phyloP scores from a whole-genome alignment of 2,797 vertebrate species.

The Sphaeramia orbicularis region DNA sequence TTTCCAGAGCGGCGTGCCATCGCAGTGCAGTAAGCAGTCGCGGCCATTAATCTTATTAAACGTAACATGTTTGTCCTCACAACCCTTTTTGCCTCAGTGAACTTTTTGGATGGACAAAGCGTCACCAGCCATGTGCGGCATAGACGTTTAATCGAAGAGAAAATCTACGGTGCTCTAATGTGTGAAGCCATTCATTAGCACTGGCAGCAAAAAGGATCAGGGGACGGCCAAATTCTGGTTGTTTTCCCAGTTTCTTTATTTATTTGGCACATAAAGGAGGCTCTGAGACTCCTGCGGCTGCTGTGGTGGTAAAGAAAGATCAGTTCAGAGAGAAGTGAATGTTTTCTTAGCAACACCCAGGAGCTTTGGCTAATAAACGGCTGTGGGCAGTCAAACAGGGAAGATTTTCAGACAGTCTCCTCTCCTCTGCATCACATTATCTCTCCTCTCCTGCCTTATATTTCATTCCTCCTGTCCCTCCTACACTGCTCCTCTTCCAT shows the following conservation, averaged over 20 bases:
- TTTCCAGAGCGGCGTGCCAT: constrained; percentile 5
- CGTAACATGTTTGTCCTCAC: constrained; percentile 29
- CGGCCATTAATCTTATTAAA: constrained; percentile 51
- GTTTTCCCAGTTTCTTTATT: constrained; percentile 30
- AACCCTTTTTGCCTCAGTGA: constrained; percentile 36
- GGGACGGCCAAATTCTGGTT: neutral
- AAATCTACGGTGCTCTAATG: constrained; percentile 35
- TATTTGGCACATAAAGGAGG: constrained; percentile 21
- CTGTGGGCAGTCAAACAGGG: neutral
- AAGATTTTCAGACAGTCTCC: neutral
- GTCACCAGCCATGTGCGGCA: constrained; percentile 15
- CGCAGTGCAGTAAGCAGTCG: constrained; percentile 23
- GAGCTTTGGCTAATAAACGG: constrained; percentile 12
- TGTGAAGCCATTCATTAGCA: constrained; percentile 34
- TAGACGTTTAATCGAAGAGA: constrained; percentile 27
- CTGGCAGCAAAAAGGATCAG: constrained; percentile 13
- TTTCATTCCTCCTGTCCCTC: neutral
- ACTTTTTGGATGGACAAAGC: constrained; percentile 34
- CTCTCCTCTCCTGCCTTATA: constrained; percentile 4
- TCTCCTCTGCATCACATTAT: constrained; percentile 17
- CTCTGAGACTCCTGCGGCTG: constrained; percentile 30
- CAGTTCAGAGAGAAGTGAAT: constrained; percentile 8
- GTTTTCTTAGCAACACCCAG: constrained; percentile 18
- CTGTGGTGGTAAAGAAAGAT: constrained; percentile 22
- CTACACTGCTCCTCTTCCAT: neutral